phyloP scores from a whole-genome alignment of 2,888 invertebrate species.

The Drosophila anceps region DNA sequence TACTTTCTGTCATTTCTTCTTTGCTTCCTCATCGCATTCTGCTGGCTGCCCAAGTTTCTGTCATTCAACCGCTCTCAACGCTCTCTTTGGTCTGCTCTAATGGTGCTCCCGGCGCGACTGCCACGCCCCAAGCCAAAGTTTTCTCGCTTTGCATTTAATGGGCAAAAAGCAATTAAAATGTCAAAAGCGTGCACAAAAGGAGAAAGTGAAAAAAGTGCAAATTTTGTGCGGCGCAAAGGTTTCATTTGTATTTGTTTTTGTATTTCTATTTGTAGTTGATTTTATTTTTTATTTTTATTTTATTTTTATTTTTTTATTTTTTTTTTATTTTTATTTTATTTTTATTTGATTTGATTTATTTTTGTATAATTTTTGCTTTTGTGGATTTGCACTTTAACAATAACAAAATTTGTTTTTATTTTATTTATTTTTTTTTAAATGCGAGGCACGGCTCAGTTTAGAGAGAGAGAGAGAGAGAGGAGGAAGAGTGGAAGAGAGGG shows the following conservation, averaged over 20 bases:
- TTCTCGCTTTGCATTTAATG: slow-evolving; percentile 64
- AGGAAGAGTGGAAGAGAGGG: not conserved
- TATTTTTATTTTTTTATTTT: slow-evolving; percentile 12
- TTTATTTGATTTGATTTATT: slow-evolving; percentile 15
- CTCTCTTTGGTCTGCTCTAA: not conserved
- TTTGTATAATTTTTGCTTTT: slow-evolving; percentile 15
- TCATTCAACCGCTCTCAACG: not conserved
- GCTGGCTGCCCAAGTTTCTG: not conserved
- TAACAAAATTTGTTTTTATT: slow-evolving; percentile 32
- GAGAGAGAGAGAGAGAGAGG: not conserved
- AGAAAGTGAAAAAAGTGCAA: slow-evolving; percentile 79
- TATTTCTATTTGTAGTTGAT: slow-evolving; percentile 28
- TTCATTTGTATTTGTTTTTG: slow-evolving; percentile 24
- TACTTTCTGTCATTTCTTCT: not conserved
- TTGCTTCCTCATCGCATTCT: not conserved
- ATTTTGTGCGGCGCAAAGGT: slow-evolving; percentile 54
- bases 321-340: slow-evolving; percentile 32
- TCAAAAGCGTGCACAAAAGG: slow-evolving; percentile 81
- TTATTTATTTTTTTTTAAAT: slow-evolving; percentile 29
- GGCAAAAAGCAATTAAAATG: slow-evolving; percentile 80
- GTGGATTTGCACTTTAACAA: slow-evolving; percentile 56
- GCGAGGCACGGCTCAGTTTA: slow-evolving; percentile 21
- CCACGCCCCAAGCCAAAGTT: slow-evolving; percentile 4
- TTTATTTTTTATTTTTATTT: slow-evolving; percentile 32
- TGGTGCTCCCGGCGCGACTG: not conserved